Evolutionary conservation across 1,140 invertebrate genomes (phyloP).

Genomic region (Agrypnia vestita): DNA sequence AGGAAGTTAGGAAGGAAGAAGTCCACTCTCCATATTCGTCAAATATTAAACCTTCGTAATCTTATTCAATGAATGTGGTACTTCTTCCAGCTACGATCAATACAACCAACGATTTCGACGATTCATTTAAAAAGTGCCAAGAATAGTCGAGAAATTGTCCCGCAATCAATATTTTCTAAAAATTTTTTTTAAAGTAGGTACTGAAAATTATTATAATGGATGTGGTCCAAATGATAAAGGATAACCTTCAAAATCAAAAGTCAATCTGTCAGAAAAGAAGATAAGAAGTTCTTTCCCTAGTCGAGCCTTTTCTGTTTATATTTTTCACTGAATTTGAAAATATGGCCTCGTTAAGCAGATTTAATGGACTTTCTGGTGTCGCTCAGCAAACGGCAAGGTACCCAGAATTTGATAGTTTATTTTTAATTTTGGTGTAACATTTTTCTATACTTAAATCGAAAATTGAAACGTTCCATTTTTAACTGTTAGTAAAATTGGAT

Average conservation of each 20-base stretch:
- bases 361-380: slow-evolving; percentile 28
- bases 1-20: too few relatives aligned
- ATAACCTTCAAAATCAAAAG: slow-evolving; percentile 55
- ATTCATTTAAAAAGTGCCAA: too few relatives aligned
- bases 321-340: slow-evolving; percentile 15
- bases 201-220: not conserved
- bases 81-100: too few relatives aligned
- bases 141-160: too few relatives aligned
- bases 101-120: too few relatives aligned
- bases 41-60: too few relatives aligned
- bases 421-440: slow-evolving; percentile 25
- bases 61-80: too few relatives aligned
- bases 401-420: not conserved
- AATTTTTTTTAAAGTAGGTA: not conserved
- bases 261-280: slow-evolving; percentile 52
- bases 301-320: slow-evolving; percentile 40
- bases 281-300: slow-evolving; percentile 40
- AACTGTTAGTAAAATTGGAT: not conserved
- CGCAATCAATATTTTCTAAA: too few relatives aligned
- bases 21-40: too few relatives aligned
- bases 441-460: slow-evolving; percentile 40
- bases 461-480: slow-evolving; percentile 43
- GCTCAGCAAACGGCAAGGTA: slow-evolving; percentile 47
- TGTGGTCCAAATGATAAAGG: slow-evolving; percentile 45
- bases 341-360: slow-evolving; percentile 47